Evolutionary conservation across 2,888 invertebrate genomes (phyloP).

Genomic region (Hecatera dysodea): DNA sequence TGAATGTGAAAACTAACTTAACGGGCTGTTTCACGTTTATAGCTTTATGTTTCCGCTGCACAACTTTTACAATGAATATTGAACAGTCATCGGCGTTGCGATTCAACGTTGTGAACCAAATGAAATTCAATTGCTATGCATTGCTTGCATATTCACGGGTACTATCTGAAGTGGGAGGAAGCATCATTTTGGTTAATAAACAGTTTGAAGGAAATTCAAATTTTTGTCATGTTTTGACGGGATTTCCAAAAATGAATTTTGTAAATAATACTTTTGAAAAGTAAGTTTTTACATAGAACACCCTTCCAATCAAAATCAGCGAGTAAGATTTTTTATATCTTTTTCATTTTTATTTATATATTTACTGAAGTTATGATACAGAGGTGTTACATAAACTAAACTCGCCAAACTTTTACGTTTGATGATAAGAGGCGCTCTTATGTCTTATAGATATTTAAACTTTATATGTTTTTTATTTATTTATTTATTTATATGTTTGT

Average conservation of each 20-base stretch:
- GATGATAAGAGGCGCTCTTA: no score
- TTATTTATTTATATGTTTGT: no score
- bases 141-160: conserved; percentile 30
- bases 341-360: no score
- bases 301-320: not conserved
- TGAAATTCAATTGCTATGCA: conserved; percentile 33
- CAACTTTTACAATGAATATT: conserved; percentile 52
- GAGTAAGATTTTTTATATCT: no score
- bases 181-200: conserved; percentile 8
- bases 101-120: conserved; percentile 26
- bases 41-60: conserved; percentile 52
- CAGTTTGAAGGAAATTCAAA: not conserved
- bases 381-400: no score
- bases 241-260: not conserved
- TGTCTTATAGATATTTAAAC: no score
- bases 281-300: not conserved
- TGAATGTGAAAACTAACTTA: conserved; percentile 41
- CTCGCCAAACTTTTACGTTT: no score
- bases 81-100: conserved; percentile 23
- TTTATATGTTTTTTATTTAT: no score
- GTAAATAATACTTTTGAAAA: not conserved
- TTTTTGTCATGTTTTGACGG: conserved; percentile 8
- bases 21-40: conserved; percentile 43
- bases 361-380: no score
- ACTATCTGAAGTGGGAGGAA: not conserved